A percentile compares a stretch with the other conserved stretches of the same genome.
Conservation (phyloP, 1,140 invertebrate species). For the Macrotrachela quadricornifera region DNA sequence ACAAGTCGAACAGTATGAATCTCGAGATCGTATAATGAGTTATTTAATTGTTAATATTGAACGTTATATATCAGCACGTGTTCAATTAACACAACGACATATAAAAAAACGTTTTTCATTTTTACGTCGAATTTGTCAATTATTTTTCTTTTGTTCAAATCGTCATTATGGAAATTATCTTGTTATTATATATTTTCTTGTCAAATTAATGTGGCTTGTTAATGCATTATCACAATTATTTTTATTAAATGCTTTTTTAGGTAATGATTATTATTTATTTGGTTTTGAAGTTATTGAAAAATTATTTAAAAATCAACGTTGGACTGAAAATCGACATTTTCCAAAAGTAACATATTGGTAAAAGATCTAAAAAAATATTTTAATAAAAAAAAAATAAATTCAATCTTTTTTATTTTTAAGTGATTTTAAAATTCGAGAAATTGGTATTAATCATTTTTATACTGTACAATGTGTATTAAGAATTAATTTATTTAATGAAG, state of each 20-base stretch:
- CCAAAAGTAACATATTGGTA: constrained; percentile 32
- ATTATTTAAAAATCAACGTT: constrained; percentile 26
- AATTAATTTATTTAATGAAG: constrained; percentile 30
- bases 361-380: no score
- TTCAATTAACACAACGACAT: no score
- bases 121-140: no score
- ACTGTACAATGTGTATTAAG: constrained; percentile 26
- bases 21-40: background rate
- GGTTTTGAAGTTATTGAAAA: constrained; percentile 26
- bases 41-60: constrained; percentile 4
- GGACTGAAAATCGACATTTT: constrained; percentile 28
- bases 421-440: constrained; percentile 10
- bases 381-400: no score
- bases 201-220: constrained; percentile 33
- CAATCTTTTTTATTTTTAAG: constrained; percentile 9
- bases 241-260: constrained; percentile 33
- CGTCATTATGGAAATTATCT: constrained; percentile 5
- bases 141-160: background rate
- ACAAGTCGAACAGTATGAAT: background rate
- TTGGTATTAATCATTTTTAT: constrained; percentile 12
- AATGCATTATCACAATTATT: constrained; percentile 37
- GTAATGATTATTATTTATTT: constrained; percentile 32
- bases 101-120: no score
- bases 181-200: constrained; percentile 29
- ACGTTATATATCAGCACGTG: constrained; percentile 3